These are phyloP conservation scores for Octonoba sinensis DNA, from an alignment of 2,888 invertebrate species.

Conservation along the genomic window DNA sequence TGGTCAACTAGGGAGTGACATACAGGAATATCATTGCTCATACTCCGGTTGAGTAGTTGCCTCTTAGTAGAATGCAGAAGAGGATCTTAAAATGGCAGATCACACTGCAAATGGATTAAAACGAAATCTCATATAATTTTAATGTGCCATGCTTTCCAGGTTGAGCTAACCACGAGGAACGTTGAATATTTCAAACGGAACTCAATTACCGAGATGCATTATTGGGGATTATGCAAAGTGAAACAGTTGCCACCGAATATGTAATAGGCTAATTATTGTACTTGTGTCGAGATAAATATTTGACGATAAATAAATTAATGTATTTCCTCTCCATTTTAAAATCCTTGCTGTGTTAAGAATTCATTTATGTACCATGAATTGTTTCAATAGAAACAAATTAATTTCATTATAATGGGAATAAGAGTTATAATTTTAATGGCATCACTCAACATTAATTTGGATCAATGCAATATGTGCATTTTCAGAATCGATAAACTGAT, in stretches of 20 bases:
- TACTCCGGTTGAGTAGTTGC: no score
- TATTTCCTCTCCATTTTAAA: no score
- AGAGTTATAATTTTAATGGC: no score
- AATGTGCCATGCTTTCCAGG: slow-evolving; percentile 25
- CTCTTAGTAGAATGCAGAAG: background rate
- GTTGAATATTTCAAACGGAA: slow-evolving; percentile 53
- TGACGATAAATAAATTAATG: no score
- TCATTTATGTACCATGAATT: no score
- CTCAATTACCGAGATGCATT: slow-evolving; percentile 53
- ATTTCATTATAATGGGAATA: no score
- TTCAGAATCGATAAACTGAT: no score
- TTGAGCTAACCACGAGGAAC: slow-evolving; percentile 15
- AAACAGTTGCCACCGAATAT: slow-evolving; percentile 27
- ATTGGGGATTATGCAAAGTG: slow-evolving; percentile 49
- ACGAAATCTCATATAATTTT: slow-evolving; percentile 53
- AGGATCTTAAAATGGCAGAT: slow-evolving; percentile 22
- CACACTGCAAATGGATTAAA: slow-evolving; percentile 45
- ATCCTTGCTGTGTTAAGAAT: no score
- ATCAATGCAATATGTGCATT: no score
- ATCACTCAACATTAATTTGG: no score
- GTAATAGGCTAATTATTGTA: slow-evolving; percentile 3
- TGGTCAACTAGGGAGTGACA: slow-evolving; percentile 38
- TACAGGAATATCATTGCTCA: background rate
- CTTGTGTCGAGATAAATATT: slow-evolving; percentile 12
- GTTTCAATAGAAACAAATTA: no score